phyloP scores from a whole-genome alignment of 2,113 vertebrate species.

The Charina bottae region DNA sequence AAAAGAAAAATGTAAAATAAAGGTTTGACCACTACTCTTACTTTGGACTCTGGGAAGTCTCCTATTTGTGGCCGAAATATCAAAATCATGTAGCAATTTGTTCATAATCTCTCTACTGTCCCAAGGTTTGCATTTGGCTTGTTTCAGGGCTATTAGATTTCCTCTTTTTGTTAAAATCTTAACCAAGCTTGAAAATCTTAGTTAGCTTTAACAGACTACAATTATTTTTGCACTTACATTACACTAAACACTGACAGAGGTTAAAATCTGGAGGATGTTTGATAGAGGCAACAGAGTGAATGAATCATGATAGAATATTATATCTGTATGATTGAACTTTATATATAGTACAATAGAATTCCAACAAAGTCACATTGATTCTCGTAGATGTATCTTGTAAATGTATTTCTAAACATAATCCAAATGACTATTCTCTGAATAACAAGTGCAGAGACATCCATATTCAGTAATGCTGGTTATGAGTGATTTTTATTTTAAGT shows the following conservation, averaged over 20 bases:
- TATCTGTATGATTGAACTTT: neutral
- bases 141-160: neutral
- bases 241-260: neutral
- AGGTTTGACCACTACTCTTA: neutral
- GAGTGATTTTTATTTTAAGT: neutral
- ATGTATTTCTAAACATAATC: neutral
- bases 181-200: neutral
- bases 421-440: neutral
- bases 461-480: neutral
- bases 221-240: neutral
- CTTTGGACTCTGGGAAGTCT: neutral
- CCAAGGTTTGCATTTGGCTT: neutral
- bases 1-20: neutral
- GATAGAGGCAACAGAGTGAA: neutral
- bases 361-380: neutral
- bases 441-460: neutral
- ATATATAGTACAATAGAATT: neutral
- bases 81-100: neutral
- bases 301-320: neutral
- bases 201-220: neutral
- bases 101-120: neutral
- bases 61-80: neutral
- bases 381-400: neutral
- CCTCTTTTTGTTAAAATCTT: neutral
- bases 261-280: neutral